Evolutionary conservation across 2,113 vertebrate genomes (phyloP), one percentile per base, ranked within the genome.

Genomic region (Ochotona princeps): DNA sequence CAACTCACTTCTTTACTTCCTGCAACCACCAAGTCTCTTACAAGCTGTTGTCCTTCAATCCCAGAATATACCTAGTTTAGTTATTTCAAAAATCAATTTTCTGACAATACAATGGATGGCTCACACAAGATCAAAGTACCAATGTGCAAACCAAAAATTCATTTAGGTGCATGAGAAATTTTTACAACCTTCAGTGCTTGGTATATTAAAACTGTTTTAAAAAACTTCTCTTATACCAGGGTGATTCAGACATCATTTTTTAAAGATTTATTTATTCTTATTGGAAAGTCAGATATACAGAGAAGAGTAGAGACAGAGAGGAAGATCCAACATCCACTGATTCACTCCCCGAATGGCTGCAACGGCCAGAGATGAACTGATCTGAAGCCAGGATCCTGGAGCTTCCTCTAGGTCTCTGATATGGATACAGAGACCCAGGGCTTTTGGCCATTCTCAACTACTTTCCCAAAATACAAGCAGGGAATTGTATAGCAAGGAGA

Each of bases 121-220:
- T 95, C 65, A 79, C 38, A 47, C 69, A 0, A 2, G 61, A 69
- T 72, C 54, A 72, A 91, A 79, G 13, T 20, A 6, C 91, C 75
- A 78, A 66, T 1, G 60, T 13, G 11, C 1, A 89, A 92, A 61
- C 26, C 32, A 54, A 60, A 67, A 32, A 66, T 85, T 80, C 10
- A 67, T 92, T 61, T 78, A 0, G 1, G 35, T 94, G 9, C 67
- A 87, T 82, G 90, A 83, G 60, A 66, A 89, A 11, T 82, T 91
- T 82, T 93, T 73, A 73, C 25, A 85, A 89, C 57, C 2, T 83
- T 20, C 3, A 92, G 11, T 51, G 17, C 76, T 57, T 74, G 88
- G 65, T 8, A 91, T 78, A 95, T 25, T 83, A 85, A 35, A 85
- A 26, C 49, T n/a, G 5, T 32, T 78, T n/a, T n/a, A 72, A 73